Evolutionary conservation across 2,888 invertebrate genomes (phyloP), one percentile per base, ranked within the genome.

Genomic region (Drosophila falleni): DNA sequence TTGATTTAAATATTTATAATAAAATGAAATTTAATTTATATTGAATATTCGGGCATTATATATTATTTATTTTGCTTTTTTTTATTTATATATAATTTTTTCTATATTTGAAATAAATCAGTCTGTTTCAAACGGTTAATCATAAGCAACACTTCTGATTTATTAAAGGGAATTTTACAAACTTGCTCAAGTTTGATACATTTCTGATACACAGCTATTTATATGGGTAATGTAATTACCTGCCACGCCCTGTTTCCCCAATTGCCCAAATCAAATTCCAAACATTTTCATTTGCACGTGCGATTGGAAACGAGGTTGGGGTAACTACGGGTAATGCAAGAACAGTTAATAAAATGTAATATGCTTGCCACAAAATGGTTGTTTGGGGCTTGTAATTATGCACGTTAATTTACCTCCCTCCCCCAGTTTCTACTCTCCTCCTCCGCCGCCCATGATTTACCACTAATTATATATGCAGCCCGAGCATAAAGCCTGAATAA

Each of bases 361-460:
- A 88, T 78, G 86, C 89, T 83, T 70, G 41, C 89, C 89, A 61
- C 89, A 89, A 86, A 86, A 78, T 86, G 84, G 75, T 76, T 86
- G 89, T 89, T 88, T 87, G 87, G 88, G 89, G 83, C 62, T 89
- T 85, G 87, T 84, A 84, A 84, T 84, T 84, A 84, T 84, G 86
- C 80, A 74, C 82, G 89, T 81, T 84, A 84, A 89, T 89, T 79
- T 71, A 62, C 60, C 70, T 44, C 39, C 15, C 35, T 54, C 23
- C 13, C 23, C 0, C 8, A 13, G 6, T 13, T 16, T 26, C 23
- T 9, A 9, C 16, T 19, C 33, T 11, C 42, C 15, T 23, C 23
- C 33, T 23, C 16, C 33, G 19, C 15, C 29, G 9, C 6, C 13
- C 46, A 23, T 39, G 44, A 62, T n/a, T n/a, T 51, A 63, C 54